phyloP scores from a whole-genome alignment of 2,888 invertebrate genomes.

The Pyrrhosoma nymphula region DNA sequence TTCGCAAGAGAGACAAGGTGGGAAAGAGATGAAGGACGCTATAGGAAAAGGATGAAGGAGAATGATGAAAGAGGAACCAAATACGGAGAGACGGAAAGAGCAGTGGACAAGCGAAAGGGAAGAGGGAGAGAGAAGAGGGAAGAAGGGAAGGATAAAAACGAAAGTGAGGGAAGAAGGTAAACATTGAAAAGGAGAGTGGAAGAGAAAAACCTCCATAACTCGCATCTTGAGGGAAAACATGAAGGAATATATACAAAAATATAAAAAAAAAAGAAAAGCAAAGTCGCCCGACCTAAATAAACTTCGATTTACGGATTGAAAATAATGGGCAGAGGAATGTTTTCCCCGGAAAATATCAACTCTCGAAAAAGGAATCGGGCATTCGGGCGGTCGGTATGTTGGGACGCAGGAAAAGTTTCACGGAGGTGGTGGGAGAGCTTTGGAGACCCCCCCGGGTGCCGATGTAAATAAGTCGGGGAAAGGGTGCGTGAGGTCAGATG shows the following conservation, averaged over 20 bases:
- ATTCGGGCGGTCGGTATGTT: not conserved
- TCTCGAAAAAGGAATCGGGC: not conserved
- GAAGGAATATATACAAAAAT: not conserved
- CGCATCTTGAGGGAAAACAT: not conserved
- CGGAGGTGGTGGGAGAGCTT: not conserved
- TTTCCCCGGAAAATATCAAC: slow-evolving; percentile 15
- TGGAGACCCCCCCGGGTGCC: not conserved
- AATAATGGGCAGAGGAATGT: slow-evolving; percentile 22
- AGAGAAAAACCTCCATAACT: not conserved
- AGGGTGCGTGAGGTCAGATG: not conserved
- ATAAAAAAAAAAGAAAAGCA: not conserved
- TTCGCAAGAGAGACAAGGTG: not conserved
- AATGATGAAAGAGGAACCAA: not conserved
- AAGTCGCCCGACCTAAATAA: slow-evolving; percentile 13
- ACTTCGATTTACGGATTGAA: slow-evolving; percentile 5
- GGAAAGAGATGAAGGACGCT: not conserved
- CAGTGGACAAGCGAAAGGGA: not conserved
- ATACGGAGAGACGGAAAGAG: not conserved
- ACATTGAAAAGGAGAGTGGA: not conserved
- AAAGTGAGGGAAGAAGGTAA: not conserved
- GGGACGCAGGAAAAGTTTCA: not conserved
- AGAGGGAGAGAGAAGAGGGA: not conserved
- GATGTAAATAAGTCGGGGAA: slow-evolving; percentile 18
- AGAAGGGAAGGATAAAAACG: no score
- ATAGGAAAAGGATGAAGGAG: no score